phyloP scores from a whole-genome alignment of 2,113 vertebrate genomes.

The Salvelinus fontinalis region DNA sequence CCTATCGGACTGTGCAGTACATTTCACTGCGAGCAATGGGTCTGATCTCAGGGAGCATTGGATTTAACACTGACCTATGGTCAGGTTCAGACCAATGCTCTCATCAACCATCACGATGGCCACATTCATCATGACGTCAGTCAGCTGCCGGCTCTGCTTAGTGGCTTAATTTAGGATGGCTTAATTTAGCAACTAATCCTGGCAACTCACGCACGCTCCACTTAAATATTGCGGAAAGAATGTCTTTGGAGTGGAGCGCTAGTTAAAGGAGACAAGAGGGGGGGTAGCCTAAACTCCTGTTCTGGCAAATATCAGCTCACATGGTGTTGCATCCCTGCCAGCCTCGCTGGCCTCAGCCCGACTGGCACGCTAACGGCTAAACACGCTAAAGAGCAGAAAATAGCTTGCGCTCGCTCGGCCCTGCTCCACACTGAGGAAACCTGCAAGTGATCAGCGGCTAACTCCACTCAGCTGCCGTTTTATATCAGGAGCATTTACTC shows the following conservation, averaged over 20 bases:
- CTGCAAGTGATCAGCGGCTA: not conserved
- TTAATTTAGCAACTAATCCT: too few relatives aligned
- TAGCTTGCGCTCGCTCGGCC: not conserved
- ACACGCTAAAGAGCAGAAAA: not conserved
- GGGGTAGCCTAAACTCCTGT: too few relatives aligned
- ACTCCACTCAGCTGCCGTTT: conserved; percentile 1
- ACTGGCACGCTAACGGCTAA: not conserved
- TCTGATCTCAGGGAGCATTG: too few relatives aligned
- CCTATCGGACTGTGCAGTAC: too few relatives aligned
- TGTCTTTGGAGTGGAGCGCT: too few relatives aligned
- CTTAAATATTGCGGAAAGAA: too few relatives aligned
- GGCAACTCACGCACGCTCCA: too few relatives aligned
- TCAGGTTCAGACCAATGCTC: conserved; percentile 16
- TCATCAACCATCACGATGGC: conserved; percentile 9
- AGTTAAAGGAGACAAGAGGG: too few relatives aligned
- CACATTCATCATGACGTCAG: conserved; percentile 9
- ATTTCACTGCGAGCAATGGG: too few relatives aligned
- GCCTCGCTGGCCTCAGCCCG: not conserved
- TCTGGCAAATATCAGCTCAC: not conserved
- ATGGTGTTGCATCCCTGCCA: conserved; percentile 13
- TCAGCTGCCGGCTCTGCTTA: conserved; percentile 19
- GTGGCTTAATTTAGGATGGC: not conserved
- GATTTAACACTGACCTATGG: not conserved
- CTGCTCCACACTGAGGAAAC: not conserved
- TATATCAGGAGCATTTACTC: not conserved